These are phyloP conservation scores for Microcaecilia unicolor DNA, from an alignment of 2,797 vertebrate genomes.

Conservation along the genomic window DNA sequence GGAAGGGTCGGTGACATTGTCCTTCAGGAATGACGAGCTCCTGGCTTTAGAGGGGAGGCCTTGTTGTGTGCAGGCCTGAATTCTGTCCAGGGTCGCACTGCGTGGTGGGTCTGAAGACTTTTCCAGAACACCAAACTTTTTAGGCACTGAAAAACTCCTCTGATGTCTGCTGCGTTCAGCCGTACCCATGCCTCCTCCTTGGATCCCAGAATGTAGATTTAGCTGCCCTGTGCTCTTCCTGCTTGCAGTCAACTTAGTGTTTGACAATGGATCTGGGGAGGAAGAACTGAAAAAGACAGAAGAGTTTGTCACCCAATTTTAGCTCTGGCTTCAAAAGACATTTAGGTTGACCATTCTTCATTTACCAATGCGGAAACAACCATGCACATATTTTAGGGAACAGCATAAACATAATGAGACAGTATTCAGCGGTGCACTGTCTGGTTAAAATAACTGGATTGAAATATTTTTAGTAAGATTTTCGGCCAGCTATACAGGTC, in stretches of 20 bases:
- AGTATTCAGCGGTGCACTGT: too few relatives aligned
- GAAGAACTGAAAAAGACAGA: conserved; percentile 65
- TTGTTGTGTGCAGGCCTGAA: conserved; percentile 89
- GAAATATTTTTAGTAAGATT: too few relatives aligned
- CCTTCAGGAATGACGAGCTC: conserved; percentile 80
- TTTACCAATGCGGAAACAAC: too few relatives aligned
- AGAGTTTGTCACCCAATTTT: too few relatives aligned
- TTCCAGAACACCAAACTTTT: conserved; percentile 90
- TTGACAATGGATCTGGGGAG: conserved; percentile 84
- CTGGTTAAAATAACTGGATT: too few relatives aligned
- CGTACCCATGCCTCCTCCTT: conserved; percentile 58
- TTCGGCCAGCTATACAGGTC: too few relatives aligned
- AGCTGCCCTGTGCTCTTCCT: conserved; percentile 93
- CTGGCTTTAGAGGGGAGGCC: conserved; percentile 74
- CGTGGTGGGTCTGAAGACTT: conserved; percentile 81
- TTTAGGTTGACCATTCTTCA: too few relatives aligned
- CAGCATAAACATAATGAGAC: too few relatives aligned
- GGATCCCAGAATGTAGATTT: conserved; percentile 72
- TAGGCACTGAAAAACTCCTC: conserved; percentile 94
- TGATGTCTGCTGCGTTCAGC: conserved; percentile 87
- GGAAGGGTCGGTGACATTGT: conserved; percentile 75
- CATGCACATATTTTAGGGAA: too few relatives aligned
- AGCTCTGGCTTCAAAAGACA: too few relatives aligned
- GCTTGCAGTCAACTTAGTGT: conserved; percentile 80
- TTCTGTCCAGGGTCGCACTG: conserved; percentile 91